These are phyloP conservation scores for Sinella curviseta DNA, from an alignment of 1,140 invertebrate genomes.

Conservation along the genomic window DNA sequence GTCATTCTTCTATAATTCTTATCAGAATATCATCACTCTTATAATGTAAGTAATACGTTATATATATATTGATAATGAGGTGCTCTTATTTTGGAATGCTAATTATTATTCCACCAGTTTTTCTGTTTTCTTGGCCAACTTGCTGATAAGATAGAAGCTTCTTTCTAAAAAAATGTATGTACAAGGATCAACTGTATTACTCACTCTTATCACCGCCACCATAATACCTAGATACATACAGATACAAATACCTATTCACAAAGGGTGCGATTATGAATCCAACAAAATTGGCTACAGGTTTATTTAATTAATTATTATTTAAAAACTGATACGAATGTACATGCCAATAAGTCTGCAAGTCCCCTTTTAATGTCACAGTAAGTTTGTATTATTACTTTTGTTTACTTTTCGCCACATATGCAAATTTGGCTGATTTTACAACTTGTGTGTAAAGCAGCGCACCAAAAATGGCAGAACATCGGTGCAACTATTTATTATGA, in stretches of 20 bases:
- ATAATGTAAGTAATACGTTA: too few species aligned
- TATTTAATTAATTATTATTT: too few species aligned
- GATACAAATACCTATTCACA: too few species aligned
- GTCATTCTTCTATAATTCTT: background rate
- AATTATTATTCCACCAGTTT: background rate
- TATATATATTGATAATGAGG: background rate
- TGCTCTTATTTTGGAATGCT: conserved; percentile 24
- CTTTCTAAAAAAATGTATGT: background rate
- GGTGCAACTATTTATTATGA: too few species aligned
- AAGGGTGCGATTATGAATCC: too few species aligned
- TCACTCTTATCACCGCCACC: background rate
- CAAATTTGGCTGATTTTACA: conserved; percentile 8
- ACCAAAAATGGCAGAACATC: background rate
- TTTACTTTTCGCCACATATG: background rate
- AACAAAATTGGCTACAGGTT: too few species aligned
- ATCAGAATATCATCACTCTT: background rate
- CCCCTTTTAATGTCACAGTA: too few species aligned
- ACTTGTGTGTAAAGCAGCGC: background rate
- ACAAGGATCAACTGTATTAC: background rate
- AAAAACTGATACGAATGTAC: too few species aligned
- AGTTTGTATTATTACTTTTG: too few species aligned
- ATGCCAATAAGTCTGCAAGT: too few species aligned
- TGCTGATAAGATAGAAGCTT: background rate
- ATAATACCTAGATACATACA: too few species aligned
- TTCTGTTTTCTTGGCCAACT: background rate